phyloP scores from a whole-genome alignment of 2,113 vertebrate genomes.

The Illadopsis cleaveri region DNA sequence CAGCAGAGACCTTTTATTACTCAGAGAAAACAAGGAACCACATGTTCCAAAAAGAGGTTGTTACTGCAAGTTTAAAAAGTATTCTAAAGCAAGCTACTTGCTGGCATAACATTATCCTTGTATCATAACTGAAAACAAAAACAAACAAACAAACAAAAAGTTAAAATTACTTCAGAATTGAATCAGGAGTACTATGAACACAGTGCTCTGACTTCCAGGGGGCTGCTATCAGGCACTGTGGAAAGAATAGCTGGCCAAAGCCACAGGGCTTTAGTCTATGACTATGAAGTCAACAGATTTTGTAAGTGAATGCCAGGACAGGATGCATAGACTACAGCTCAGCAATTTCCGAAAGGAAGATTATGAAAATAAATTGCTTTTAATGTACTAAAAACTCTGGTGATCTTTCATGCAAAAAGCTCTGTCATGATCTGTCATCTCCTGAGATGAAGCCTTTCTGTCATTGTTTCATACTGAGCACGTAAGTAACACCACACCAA shows the following conservation, averaged over 20 bases:
- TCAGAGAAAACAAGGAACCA: background rate
- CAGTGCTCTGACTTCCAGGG: background rate
- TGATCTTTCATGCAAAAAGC: background rate
- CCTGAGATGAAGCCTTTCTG: background rate
- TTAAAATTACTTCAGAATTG: background rate
- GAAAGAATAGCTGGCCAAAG: background rate
- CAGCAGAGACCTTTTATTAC: background rate
- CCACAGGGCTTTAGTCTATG: background rate
- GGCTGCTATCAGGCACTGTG: background rate
- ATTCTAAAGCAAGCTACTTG: background rate
- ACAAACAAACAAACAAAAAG: background rate
- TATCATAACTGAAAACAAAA: background rate
- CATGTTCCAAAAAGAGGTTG: background rate
- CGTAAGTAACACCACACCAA: background rate
- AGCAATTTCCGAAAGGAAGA: background rate
- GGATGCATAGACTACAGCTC: background rate
- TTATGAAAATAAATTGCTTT: background rate
- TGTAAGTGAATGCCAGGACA: background rate
- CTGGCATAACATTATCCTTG: background rate
- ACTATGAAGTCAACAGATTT: background rate
- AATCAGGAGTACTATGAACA: background rate
- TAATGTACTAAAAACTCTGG: background rate
- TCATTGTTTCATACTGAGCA: fast-evolving
- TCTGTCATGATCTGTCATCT: background rate
- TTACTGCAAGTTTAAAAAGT: background rate